phyloP scores from a whole-genome alignment of 2,797 vertebrate genomes.

The Valencia hispanica region DNA sequence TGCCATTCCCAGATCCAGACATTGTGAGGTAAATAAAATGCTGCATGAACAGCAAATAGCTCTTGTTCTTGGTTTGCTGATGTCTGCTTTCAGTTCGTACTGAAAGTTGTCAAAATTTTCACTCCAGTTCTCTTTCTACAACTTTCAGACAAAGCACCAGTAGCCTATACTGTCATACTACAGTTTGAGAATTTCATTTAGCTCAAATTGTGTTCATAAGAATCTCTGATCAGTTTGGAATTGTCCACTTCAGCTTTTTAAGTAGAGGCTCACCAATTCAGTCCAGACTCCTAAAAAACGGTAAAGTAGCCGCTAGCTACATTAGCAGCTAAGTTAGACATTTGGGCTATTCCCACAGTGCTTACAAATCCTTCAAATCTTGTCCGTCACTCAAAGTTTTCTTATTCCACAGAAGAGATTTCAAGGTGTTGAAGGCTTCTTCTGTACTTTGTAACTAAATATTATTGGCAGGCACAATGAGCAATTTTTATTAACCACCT shows the following conservation, averaged over 20 bases:
- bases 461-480: background rate
- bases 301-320: background rate
- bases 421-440: background rate
- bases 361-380: background rate
- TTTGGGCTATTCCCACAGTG: background rate
- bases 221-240: background rate
- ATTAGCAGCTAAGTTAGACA: background rate
- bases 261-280: background rate
- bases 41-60: background rate
- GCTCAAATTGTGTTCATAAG: background rate
- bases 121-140: background rate
- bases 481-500: background rate
- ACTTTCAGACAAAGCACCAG: background rate
- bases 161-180: too few relatives aligned
- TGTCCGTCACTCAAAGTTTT: background rate
- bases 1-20: background rate
- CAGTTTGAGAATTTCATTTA: background rate
- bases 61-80: background rate
- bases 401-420: background rate
- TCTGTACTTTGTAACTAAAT: background rate
- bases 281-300: background rate
- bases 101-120: background rate
- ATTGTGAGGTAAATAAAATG: background rate
- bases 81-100: background rate
- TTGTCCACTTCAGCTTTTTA: background rate